Base-by-base conservation (phyloP, 2,797 vertebrate genomes). In the Helostoma temminkii region DNA sequence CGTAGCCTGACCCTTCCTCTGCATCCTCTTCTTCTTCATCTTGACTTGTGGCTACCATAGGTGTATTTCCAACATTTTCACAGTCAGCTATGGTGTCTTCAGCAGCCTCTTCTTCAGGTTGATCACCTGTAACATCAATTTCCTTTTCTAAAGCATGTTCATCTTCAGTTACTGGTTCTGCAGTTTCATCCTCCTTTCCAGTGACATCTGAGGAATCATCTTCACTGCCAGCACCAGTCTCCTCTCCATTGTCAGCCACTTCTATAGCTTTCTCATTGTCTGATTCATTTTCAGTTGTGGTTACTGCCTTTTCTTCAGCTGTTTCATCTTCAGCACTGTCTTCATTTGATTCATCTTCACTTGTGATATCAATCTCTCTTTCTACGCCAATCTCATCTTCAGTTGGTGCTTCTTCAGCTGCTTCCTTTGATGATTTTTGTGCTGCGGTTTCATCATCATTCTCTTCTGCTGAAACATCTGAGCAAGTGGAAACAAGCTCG, bases 261-360 rank as follows among this genome's bases (percentile, higher is more conserved):
- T 16, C 71, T 9, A 12, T 57, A 77, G 22, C 45, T 3, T 81
- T 62, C 2, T 78, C 59, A 66, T 42, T 41, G 0, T 80, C 78
- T 30, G 48, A 69, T 19, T 64, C 37, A 39, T 58, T 36, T 18
- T 66, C 61, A 37, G 14, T 43, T 3, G 41, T 16, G 1, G 46
- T 47, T 26, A 26, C n/a, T 15, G 22, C 15, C 26, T 48, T 46
- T 16, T 65, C 59, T 39, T 11, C 28, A 25, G 12, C 14, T 50
- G 19, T 41, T 60, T 74, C 68, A 41, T 68, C 54, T 43, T 69
- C 61, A 37, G 63, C 42, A 48, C 12, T 15, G 10, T 65, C 82
- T 54, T 86, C 72, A 3, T 82, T 72, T 2, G 16, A 45, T 55
- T 74, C 71, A 39, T 24, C 61, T 42, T 74, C 49, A 46, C 58